phyloP scores from a whole-genome alignment of 2,113 vertebrate genomes.

The rat (Rattus norvegicus) region DNA sequence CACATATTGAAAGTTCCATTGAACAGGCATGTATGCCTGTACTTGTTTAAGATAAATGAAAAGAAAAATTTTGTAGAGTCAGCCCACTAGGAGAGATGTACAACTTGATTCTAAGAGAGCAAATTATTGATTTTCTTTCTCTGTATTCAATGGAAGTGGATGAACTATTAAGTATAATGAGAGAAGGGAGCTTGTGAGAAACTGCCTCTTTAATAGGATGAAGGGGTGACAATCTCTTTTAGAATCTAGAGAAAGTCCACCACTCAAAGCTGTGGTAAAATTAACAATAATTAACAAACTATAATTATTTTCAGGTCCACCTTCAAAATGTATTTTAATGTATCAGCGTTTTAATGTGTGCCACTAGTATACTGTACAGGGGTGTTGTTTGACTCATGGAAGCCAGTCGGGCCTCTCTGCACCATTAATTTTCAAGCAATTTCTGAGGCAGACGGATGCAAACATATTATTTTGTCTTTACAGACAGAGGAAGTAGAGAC shows the following conservation, averaged over 20 bases:
- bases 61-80: neutral
- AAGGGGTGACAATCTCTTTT: conserved; percentile 31
- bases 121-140: neutral
- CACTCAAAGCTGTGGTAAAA: conserved; percentile 72
- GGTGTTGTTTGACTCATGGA: conserved; percentile 64
- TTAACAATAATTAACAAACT: conserved; percentile 77
- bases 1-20: neutral
- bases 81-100: neutral
- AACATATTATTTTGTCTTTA: conserved; percentile 55
- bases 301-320: conserved; percentile 69
- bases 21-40: neutral
- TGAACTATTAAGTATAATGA: neutral
- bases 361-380: neutral
- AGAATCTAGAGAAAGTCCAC: conserved; percentile 73
- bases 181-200: conserved; percentile 29
- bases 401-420: conserved; percentile 41
- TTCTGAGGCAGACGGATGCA: conserved; percentile 38
- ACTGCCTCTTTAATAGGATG: conserved; percentile 16
- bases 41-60: neutral
- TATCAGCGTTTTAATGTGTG: conserved; percentile 55
- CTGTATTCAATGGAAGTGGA: no score
- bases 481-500: conserved; percentile 18
- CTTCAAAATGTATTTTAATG: conserved; percentile 53
- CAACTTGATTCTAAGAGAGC: neutral
- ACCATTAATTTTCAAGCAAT: conserved; percentile 68